A percentile compares a stretch with the other conserved stretches of the same genome.
These are phyloP conservation scores for Poecilia latipinna DNA, from an alignment of 2,113 vertebrate species.

Conservation along the genomic window DNA sequence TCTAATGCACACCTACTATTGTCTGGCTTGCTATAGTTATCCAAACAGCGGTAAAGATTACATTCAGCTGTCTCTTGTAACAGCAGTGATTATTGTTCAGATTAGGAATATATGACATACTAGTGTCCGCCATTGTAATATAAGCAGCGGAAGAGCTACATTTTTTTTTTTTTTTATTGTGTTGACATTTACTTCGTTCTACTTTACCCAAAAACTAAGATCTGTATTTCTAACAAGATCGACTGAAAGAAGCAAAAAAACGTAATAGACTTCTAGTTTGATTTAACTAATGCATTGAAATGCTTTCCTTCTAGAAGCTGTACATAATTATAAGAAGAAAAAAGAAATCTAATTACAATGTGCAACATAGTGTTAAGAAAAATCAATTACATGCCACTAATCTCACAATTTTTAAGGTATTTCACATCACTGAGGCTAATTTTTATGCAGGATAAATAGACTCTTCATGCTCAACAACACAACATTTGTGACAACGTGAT, in stretches of 20 bases:
- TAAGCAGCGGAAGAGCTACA: neutral
- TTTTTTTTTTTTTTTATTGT: neutral
- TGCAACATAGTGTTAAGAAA: conserved; percentile 43
- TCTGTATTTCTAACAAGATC: neutral
- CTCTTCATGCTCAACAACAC: conserved; percentile 16
- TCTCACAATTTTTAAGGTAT: neutral
- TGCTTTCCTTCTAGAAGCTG: conserved; percentile 30
- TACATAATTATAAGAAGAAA: conserved; percentile 39
- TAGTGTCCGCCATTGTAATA: neutral
- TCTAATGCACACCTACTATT: too few relatives aligned
- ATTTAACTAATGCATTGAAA: conserved; percentile 25
- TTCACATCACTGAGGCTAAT: conserved; percentile 33
- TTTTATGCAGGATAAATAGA: conserved; percentile 39
- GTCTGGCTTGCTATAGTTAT: too few relatives aligned
- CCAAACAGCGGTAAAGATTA: too few relatives aligned
- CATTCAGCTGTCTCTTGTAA: neutral
- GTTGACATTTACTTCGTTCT: neutral
- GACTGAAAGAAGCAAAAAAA: too few relatives aligned
- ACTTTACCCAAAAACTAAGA: neutral
- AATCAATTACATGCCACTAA: conserved; percentile 23
- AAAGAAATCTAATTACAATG: conserved; percentile 55
- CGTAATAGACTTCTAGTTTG: neutral
- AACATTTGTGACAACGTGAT: neutral
- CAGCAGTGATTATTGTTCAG: neutral
- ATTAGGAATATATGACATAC: neutral